Evolutionary conservation across 1,140 invertebrate species (phyloP), one percentile per base, ranked within the genome.

Genomic region (Drosophila bifasciata): DNA sequence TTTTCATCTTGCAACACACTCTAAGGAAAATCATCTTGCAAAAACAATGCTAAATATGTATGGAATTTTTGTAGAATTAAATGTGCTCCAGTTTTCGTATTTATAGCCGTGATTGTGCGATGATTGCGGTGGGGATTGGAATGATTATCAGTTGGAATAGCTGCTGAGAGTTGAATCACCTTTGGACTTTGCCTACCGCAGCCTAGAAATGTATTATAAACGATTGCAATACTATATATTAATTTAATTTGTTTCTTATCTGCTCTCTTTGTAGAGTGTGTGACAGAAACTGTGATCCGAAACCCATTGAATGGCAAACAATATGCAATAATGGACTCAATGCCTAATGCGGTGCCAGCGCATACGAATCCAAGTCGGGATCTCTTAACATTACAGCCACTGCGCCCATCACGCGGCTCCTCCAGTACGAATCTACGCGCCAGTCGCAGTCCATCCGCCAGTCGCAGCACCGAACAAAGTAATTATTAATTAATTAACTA

Each of bases 401-500:
- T 85, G 60, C 81, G 74, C 2, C 67, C 81, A 4, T 72, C 80
- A 36, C 81, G 81, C 16, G 77, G 68, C 23, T 85, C 81, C 23
- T 85, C 81, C 53, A 85, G 81, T 48, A 74, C 81, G 23, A 85
- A 86, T 66, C 71, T 89, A 43, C 80, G 89, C 45, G 56, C 72
- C 52, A 91, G 89, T 72, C 83, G 89, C 67, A 90, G 89, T 5
- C 89, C 89, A 59, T 91, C 89, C 9, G 81, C 85, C 52, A 88
- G 73, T 52, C 69, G 89, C 51, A 91, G 89, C 66, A 79, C 63
- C 53, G 89, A 91, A 52, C 89, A 84, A 88, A 91, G 89, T 91
- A 91, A 84, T 60, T 90, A 66, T 21, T 16, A 77, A 40, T 53
- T 76, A 68, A 39, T 15, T 16, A 41, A 23, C 19, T 40, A 13